Conservation (phyloP, 2,888 invertebrate genomes). For the Hydroisotoma schaefferi region DNA sequence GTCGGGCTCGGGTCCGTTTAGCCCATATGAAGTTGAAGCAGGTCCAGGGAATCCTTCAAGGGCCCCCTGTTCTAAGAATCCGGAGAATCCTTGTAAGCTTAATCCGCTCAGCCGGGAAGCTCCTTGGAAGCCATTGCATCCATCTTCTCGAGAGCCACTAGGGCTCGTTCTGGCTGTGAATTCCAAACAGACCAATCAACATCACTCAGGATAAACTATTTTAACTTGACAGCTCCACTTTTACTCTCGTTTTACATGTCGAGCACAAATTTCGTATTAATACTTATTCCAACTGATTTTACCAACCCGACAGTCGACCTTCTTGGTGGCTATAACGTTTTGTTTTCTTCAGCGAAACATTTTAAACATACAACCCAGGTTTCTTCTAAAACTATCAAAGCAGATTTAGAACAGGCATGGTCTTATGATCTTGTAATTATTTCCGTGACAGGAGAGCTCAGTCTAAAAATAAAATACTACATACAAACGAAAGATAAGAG, state of each 20-base stretch:
- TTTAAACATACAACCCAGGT: too few species aligned
- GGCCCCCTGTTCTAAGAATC: constrained; percentile 47
- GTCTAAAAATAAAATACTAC: too few species aligned
- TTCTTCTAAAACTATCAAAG: too few species aligned
- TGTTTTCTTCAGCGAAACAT: too few species aligned
- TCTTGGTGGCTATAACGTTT: too few species aligned
- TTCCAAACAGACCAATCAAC: constrained; percentile 2
- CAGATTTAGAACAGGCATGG: too few species aligned
- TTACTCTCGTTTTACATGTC: background rate
- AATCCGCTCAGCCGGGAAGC: constrained; percentile 48
- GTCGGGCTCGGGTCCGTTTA: constrained; percentile 44
- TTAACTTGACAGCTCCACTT: constrained; percentile 3
- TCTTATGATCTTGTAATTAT: too few species aligned
- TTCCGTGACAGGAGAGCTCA: too few species aligned
- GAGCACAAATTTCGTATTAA: background rate
- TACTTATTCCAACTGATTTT: too few species aligned
- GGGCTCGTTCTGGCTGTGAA: constrained; percentile 38
- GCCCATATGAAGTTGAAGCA: constrained; percentile 46
- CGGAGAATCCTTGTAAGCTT: constrained; percentile 47
- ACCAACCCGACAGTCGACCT: too few species aligned
- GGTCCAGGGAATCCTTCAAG: constrained; percentile 48
- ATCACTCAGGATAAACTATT: constrained; percentile 7
- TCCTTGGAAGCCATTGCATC: constrained; percentile 49
- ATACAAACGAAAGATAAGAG: too few species aligned
- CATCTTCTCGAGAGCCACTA: constrained; percentile 45